phyloP scores from a whole-genome alignment of 2,113 vertebrate species.

The Dascyllus trimaculatus region DNA sequence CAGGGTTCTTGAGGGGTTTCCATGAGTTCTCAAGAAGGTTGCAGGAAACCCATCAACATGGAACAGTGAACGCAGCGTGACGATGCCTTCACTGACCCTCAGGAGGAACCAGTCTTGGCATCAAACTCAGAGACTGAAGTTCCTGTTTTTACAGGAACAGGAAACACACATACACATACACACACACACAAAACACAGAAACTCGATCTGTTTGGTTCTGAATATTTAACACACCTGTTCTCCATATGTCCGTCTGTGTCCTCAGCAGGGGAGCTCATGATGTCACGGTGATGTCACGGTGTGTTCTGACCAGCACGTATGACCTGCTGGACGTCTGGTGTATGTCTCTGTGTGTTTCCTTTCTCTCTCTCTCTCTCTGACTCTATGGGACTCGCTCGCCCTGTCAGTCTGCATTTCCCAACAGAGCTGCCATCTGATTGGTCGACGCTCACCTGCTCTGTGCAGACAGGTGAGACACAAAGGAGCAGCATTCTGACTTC shows the following conservation, averaged over 20 bases:
- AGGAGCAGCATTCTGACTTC: slow-evolving; percentile 17
- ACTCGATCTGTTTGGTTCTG: not conserved
- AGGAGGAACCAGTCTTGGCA: not conserved
- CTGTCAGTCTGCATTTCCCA: slow-evolving; percentile 77
- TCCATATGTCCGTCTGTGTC: slow-evolving; percentile 22
- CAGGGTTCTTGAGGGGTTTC: too few relatives aligned
- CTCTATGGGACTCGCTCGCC: slow-evolving; percentile 32
- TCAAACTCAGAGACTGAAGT: slow-evolving; percentile 1
- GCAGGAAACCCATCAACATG: not conserved
- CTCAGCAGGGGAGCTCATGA: slow-evolving; percentile 65
- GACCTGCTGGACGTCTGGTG: slow-evolving; percentile 8
- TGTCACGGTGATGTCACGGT: slow-evolving; percentile 69
- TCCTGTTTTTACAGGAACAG: slow-evolving; percentile 50
- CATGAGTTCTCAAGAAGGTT: too few relatives aligned
- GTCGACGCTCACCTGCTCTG: slow-evolving; percentile 53
- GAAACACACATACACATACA: slow-evolving; percentile 30
- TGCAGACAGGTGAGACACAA: slow-evolving; percentile 43
- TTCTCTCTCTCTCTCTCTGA: slow-evolving; percentile 35
- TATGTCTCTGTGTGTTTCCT: not conserved
- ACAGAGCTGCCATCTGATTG: slow-evolving; percentile 58
- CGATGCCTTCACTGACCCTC: slow-evolving; percentile 15
- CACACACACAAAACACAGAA: not conserved
- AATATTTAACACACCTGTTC: slow-evolving; percentile 50
- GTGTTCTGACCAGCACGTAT: slow-evolving; percentile 53
- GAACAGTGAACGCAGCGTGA: not conserved